phyloP scores from a whole-genome alignment of 2,888 invertebrate species.

The Strigamia maritima region DNA sequence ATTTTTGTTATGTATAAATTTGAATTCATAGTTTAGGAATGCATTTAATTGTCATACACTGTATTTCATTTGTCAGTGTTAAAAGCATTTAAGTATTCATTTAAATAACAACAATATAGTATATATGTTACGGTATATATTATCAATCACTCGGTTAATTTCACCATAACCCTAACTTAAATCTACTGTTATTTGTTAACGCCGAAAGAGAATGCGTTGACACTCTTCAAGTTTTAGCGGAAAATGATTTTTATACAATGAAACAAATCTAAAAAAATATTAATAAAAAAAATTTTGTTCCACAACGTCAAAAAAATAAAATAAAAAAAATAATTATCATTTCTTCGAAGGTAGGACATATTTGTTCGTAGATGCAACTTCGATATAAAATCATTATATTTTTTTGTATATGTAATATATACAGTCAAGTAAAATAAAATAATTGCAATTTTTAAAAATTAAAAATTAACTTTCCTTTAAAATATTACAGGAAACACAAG shows the following conservation, averaged over 20 bases:
- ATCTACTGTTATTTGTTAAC: neutral
- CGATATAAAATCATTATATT: neutral
- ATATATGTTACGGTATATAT: too few relatives aligned
- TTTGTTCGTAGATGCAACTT: neutral
- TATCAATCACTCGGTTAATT: neutral
- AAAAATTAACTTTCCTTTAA: neutral
- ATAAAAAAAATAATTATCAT: neutral
- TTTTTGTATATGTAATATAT: too few relatives aligned
- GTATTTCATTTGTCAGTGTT: too few relatives aligned
- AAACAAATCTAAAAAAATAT: neutral
- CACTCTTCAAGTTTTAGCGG: constrained; percentile 1
- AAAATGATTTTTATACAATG: neutral
- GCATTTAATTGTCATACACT: too few relatives aligned
- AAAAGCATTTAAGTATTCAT: neutral
- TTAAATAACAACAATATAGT: neutral
- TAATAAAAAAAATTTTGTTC: neutral
- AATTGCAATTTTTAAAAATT: neutral
- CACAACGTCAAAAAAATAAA: too few relatives aligned
- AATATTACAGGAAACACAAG: neutral
- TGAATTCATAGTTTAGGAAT: too few relatives aligned
- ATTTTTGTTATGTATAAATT: neutral
- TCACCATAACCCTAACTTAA: neutral
- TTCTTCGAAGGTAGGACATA: neutral
- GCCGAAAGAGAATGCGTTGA: neutral
- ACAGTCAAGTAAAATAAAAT: neutral